phyloP scores from a whole-genome alignment of 2,888 invertebrate species.

The Acleris emargana region DNA sequence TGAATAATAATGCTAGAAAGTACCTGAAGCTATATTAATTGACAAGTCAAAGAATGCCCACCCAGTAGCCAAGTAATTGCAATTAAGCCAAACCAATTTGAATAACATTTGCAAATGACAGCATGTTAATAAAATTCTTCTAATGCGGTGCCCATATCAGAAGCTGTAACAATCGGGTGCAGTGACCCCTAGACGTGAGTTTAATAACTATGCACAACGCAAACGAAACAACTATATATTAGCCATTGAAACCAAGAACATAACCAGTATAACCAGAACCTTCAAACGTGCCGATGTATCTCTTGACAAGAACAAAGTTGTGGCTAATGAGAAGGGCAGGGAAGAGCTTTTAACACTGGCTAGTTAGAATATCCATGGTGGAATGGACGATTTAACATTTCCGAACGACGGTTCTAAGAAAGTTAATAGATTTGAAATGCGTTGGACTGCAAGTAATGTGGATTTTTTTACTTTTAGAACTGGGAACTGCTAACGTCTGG shows the following conservation, averaged over 20 bases:
- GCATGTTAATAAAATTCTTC: slow-evolving; percentile 34
- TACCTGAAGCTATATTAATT: not conserved
- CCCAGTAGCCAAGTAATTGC: slow-evolving; percentile 15
- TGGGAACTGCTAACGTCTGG: slow-evolving; percentile 1
- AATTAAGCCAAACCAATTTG: slow-evolving; percentile 26
- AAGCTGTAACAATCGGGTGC: slow-evolving; percentile 49
- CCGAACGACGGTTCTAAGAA: slow-evolving; percentile 60
- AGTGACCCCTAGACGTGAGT: slow-evolving; percentile 39
- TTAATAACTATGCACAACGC: slow-evolving; percentile 65
- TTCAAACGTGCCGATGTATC: slow-evolving; percentile 32
- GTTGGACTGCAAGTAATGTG: slow-evolving; percentile 41
- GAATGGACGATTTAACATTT: slow-evolving; percentile 62
- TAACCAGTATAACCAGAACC: slow-evolving; percentile 57
- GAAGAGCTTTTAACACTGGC: slow-evolving; percentile 54
- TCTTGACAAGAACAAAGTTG: slow-evolving; percentile 29
- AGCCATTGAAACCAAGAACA: slow-evolving; percentile 58
- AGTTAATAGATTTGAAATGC: slow-evolving; percentile 57
- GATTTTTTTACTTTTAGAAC: slow-evolving; percentile 27
- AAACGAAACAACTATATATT: slow-evolving; percentile 62
- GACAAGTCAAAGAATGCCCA: slow-evolving; percentile 26
- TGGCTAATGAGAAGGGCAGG: slow-evolving; percentile 46
- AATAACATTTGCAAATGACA: slow-evolving; percentile 36
- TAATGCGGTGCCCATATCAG: slow-evolving; percentile 44
- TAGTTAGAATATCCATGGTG: slow-evolving; percentile 47
- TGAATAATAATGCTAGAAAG: not conserved